Conservation (phyloP, 1,140 invertebrate species). For the Zaprionus lachaisei region DNA sequence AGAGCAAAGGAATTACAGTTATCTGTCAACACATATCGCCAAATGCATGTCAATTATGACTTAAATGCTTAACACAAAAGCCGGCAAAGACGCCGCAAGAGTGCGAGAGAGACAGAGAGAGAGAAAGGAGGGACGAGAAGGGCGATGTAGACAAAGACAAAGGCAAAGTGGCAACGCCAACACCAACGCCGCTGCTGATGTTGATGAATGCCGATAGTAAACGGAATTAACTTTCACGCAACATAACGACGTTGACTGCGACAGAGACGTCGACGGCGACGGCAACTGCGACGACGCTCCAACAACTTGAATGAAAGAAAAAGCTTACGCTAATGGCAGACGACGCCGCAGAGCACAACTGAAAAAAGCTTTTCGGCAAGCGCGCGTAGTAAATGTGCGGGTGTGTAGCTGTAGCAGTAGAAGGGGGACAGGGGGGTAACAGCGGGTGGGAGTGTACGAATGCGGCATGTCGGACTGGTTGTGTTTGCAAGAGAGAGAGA, state of each 20-base stretch:
- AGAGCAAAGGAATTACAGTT: slow-evolving; percentile 54
- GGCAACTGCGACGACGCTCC: slow-evolving; percentile 24
- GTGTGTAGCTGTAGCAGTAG: slow-evolving; percentile 35
- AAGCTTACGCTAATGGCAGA: slow-evolving; percentile 71
- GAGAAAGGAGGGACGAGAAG: neutral
- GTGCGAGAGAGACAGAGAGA: neutral
- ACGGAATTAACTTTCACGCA: slow-evolving; percentile 82
- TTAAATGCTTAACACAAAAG: slow-evolving; percentile 75
- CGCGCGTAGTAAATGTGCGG: slow-evolving; percentile 80
- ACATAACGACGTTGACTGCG: slow-evolving; percentile 63
- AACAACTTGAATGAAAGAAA: slow-evolving; percentile 80
- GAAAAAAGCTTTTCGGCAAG: slow-evolving; percentile 70
- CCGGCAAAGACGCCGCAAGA: slow-evolving; percentile 56
- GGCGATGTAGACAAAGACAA: neutral
- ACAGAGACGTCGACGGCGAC: neutral
- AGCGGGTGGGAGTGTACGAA: neutral
- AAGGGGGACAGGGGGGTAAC: neutral
- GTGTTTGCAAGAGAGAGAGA: slow-evolving; percentile 5
- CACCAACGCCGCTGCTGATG: slow-evolving; percentile 60
- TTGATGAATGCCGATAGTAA: slow-evolving; percentile 82
- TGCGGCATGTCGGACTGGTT: slow-evolving; percentile 49
- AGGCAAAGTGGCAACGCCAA: slow-evolving; percentile 45
- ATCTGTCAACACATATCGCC: slow-evolving; percentile 77
- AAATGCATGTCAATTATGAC: slow-evolving; percentile 80
- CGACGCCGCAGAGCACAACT: slow-evolving; percentile 56